A percentile compares a stretch with the other conserved stretches of the same genome.
These are phyloP conservation scores for Phenacoccus solenopsis DNA, from an alignment of 1,140 invertebrate species.

Conservation along the genomic window DNA sequence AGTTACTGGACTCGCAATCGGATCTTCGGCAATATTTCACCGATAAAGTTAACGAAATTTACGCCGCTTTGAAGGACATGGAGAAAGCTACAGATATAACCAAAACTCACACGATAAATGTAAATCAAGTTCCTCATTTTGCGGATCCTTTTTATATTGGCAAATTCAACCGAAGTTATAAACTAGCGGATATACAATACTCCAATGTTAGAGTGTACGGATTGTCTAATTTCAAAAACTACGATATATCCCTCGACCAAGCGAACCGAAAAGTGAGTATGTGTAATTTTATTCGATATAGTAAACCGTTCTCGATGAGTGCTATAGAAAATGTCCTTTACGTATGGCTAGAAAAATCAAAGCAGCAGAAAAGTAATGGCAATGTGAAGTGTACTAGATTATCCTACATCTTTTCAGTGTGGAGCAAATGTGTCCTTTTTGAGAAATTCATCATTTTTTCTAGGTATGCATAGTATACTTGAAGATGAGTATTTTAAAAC, in stretches of 20 bases:
- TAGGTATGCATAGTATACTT: too few species aligned
- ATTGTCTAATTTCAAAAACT: neutral
- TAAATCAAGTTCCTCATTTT: neutral
- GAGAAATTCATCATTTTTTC: too few species aligned
- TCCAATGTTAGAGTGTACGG: neutral
- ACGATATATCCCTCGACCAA: neutral
- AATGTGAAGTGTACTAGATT: too few species aligned
- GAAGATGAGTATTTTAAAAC: too few species aligned
- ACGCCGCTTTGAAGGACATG: neutral
- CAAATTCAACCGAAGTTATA: neutral
- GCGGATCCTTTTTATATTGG: neutral
- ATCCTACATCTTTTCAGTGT: too few species aligned
- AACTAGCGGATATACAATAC: neutral
- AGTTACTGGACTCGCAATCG: neutral
- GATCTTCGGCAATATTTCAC: neutral
- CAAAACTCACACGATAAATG: neutral
- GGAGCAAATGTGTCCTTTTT: too few species aligned
- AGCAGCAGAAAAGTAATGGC: too few species aligned
- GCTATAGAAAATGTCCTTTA: too few species aligned
- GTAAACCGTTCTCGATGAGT: too few species aligned
- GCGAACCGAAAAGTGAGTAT: neutral
- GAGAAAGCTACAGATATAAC: neutral
- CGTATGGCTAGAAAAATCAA: too few species aligned
- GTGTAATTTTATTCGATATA: too few species aligned
- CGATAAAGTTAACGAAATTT: neutral